These are phyloP conservation scores for Acanthosepion pharaonis DNA, from an alignment of 2,888 invertebrate species.

Conservation along the genomic window DNA sequence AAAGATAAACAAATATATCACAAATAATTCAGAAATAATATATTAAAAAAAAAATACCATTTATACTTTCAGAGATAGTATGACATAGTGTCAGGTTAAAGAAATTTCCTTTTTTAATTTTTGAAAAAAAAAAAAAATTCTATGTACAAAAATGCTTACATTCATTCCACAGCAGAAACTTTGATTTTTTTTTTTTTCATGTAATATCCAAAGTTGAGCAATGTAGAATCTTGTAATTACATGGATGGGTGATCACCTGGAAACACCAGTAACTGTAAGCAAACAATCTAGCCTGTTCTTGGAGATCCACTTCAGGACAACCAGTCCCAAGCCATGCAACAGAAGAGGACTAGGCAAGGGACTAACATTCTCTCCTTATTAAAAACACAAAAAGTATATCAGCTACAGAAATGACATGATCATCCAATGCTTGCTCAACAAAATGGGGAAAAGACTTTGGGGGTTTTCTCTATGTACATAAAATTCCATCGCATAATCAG, in stretches of 20 bases:
- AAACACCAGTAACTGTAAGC: background rate
- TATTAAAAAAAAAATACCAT: background rate
- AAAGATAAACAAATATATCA: background rate
- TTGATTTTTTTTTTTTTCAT: background rate
- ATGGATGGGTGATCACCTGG: background rate
- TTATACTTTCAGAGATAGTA: background rate
- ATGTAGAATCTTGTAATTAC: background rate
- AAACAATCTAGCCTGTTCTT: background rate
- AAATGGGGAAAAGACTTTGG: background rate
- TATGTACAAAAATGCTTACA: background rate
- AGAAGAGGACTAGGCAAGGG: background rate
- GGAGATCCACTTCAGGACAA: background rate
- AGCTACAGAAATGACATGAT: slow-evolving; percentile 16
- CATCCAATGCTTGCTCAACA: slow-evolving; percentile 12
- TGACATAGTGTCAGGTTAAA: background rate
- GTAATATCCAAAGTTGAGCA: background rate
- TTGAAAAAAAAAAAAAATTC: background rate
- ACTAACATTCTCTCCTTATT: background rate
- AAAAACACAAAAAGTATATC: background rate
- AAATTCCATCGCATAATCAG: background rate
- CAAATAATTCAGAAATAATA: background rate
- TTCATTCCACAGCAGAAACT: background rate
- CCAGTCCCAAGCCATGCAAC: background rate
- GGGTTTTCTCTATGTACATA: background rate
- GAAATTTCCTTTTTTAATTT: background rate